Percentiles rank a stretch among this genome's conserved stretches.
Evolutionary conservation across 2,113 vertebrate genomes (phyloP).

Genomic region (Nothobranchius kuhntae): DNA sequence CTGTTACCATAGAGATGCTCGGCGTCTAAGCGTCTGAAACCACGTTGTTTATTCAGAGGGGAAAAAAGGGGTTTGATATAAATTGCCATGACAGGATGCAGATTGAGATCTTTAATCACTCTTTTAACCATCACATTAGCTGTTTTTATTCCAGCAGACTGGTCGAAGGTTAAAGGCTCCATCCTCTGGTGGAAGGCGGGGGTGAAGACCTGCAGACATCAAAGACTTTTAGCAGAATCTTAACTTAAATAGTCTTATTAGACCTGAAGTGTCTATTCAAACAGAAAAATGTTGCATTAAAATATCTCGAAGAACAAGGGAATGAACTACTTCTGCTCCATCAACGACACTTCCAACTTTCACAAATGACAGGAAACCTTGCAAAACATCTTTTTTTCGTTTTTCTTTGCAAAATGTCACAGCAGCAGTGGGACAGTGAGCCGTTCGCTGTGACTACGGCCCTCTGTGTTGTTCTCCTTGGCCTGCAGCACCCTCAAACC

Average conservation of each 20-base stretch:
- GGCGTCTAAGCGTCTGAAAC: slow-evolving; percentile 80
- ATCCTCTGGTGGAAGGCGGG: slow-evolving; percentile 5
- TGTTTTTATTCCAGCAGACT: slow-evolving; percentile 2
- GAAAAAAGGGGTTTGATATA: slow-evolving; percentile 32
- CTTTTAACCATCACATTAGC: slow-evolving; percentile 25
- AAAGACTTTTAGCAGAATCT: slow-evolving; percentile 2
- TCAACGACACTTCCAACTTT: slow-evolving; percentile 33
- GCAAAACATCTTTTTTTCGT: slow-evolving; percentile 36
- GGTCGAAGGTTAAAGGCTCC: slow-evolving; percentile 32
- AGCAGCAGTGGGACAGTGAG: slow-evolving; percentile 37
- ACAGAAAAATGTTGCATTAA: no score
- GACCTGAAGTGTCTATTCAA: slow-evolving; percentile 9
- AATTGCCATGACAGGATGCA: slow-evolving; percentile 45
- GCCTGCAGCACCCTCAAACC: slow-evolving; percentile 46
- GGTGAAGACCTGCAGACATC: slow-evolving; percentile 15
- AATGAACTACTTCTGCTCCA: not conserved
- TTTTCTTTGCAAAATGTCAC: slow-evolving; percentile 45
- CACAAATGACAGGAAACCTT: slow-evolving; percentile 44
- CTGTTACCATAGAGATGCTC: slow-evolving; percentile 83
- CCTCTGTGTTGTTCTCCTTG: slow-evolving; percentile 38
- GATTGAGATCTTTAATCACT: slow-evolving; percentile 57
- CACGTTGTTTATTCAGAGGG: slow-evolving; percentile 74
- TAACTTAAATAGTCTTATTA: slow-evolving; percentile 22
- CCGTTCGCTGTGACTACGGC: slow-evolving; percentile 43
- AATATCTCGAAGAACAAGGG: no score